Conservation (phyloP, 2,888 invertebrate species). For the Eristalis tenax region DNA sequence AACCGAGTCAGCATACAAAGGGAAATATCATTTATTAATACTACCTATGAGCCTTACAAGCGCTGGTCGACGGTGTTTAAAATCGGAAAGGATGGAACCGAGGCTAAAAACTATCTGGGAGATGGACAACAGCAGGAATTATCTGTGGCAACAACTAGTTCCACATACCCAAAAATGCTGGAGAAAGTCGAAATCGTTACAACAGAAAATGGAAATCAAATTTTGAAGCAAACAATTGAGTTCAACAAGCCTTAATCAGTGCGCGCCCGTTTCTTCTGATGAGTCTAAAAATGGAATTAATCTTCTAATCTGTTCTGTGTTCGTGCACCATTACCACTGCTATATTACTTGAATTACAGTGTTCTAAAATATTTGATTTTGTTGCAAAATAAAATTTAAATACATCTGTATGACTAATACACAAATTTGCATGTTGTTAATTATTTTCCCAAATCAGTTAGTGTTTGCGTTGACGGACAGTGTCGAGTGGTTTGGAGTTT, state of each 20-base stretch:
- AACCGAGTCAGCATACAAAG: constrained; percentile 48
- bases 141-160: constrained; percentile 37
- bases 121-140: constrained; percentile 30
- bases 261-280: background rate
- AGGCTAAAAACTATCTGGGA: constrained; percentile 4
- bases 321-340: constrained; percentile 42
- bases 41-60: constrained; percentile 55
- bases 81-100: constrained; percentile 35
- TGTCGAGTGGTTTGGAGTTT: background rate
- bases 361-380: background rate
- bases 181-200: constrained; percentile 54
- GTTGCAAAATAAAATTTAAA: background rate
- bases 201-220: constrained; percentile 50
- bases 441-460: background rate
- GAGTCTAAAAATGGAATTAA: background rate
- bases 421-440: background rate
- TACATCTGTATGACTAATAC: background rate
- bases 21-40: constrained; percentile 57
- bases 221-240: constrained; percentile 58
- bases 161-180: constrained; percentile 12
- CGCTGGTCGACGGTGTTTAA: constrained; percentile 59
- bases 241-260: constrained; percentile 23
- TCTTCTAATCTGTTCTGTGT: constrained; percentile 16
- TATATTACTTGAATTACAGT: background rate
- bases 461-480: background rate